phyloP scores from a whole-genome alignment of 2,888 invertebrate species.

The Perithous albicinctus region DNA sequence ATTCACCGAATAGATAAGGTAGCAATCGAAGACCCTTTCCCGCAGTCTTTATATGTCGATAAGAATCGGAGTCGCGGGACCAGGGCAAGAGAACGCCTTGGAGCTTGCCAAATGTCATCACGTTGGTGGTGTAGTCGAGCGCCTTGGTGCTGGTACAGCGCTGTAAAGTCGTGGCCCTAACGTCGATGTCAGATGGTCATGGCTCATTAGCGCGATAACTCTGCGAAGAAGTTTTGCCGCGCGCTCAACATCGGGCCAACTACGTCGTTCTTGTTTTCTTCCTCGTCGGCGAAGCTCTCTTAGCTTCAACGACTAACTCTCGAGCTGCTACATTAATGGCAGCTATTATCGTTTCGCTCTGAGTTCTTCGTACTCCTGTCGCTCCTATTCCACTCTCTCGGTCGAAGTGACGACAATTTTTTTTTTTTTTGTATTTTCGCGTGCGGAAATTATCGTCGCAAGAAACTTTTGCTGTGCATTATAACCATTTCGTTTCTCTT shows the following conservation, averaged over 20 bases:
- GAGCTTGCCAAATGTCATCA: conserved; percentile 57
- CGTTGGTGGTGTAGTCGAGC: conserved; percentile 30
- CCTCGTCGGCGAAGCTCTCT: conserved; percentile 20
- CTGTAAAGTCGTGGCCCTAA: conserved; percentile 64
- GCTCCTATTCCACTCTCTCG: not conserved
- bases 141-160: not conserved
- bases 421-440: conserved; percentile 4
- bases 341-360: conserved; percentile 72
- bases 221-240: conserved; percentile 45
- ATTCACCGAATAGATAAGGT: conserved; percentile 41
- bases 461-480: conserved; percentile 14
- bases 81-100: conserved; percentile 14
- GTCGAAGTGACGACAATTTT: conserved; percentile 1
- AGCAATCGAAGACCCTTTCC: conserved; percentile 30
- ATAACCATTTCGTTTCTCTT: not conserved
- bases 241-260: conserved; percentile 37
- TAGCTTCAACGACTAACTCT: conserved; percentile 37
- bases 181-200: conserved; percentile 77
- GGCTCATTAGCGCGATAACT: conserved; percentile 80
- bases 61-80: conserved; percentile 46
- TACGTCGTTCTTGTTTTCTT: conserved; percentile 41
- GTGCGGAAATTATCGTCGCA: conserved; percentile 20
- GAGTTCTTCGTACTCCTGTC: conserved; percentile 32
- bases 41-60: conserved; percentile 33
- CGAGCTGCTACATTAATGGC: conserved; percentile 68